phyloP scores from a whole-genome alignment of 2,113 vertebrate species.

The Bucco capensis region DNA sequence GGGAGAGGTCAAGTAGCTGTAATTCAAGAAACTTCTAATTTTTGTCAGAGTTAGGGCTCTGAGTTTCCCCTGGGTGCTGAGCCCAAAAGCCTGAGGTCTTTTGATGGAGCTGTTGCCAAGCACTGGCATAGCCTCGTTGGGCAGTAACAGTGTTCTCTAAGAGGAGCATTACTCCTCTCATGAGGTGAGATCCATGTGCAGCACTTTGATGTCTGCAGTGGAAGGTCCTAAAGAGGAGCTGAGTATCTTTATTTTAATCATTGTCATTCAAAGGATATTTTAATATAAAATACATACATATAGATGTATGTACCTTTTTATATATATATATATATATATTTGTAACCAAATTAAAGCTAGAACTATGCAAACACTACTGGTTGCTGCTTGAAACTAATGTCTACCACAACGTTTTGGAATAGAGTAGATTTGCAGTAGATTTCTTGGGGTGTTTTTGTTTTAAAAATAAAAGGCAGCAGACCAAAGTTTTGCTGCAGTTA shows the following conservation, averaged over 20 bases:
- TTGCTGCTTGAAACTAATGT: conserved; percentile 15
- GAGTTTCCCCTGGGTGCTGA: background rate
- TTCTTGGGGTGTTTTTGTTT: background rate
- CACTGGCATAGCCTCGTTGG: rapidly evolving
- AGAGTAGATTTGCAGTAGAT: background rate
- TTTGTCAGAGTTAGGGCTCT: background rate
- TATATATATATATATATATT: background rate
- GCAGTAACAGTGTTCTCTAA: background rate
- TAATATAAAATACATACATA: background rate
- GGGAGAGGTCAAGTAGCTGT: background rate
- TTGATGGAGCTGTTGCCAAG: background rate
- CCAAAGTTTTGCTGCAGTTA: background rate
- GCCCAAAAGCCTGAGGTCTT: background rate
- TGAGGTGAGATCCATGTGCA: background rate
- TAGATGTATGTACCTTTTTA: background rate
- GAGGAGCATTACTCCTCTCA: background rate
- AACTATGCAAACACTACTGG: conserved; percentile 52
- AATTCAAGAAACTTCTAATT: background rate
- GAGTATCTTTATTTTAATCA: background rate
- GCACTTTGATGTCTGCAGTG: background rate
- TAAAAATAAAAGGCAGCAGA: background rate
- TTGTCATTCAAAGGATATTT: conserved; percentile 10
- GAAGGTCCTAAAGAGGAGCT: background rate
- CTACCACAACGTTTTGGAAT: background rate
- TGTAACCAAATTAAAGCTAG: conserved; percentile 44